Evolutionary conservation across 1,140 invertebrate genomes (phyloP), one percentile per base, ranked within the genome.

Genomic region (Pseudobourletiella spinata): DNA sequence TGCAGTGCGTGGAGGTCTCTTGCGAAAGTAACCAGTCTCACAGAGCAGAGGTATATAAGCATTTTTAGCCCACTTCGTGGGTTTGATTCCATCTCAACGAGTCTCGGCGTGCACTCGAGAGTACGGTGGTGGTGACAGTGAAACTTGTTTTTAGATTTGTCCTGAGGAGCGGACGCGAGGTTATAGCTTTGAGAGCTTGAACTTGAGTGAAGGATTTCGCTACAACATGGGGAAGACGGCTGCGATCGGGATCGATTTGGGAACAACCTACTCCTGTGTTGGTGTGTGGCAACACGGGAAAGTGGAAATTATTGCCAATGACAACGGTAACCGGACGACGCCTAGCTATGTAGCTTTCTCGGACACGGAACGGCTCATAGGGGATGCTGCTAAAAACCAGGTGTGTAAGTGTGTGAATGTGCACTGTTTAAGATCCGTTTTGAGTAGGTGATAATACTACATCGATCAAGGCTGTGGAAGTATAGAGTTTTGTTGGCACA

Each of bases 291-390:
- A 87, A 70, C 80, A 91, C 72, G 87, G 89, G 30, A 87, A 89
- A 72, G 89, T 93, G 6, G 89, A 93, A 73, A 93, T 94, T 68
- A 93, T 94, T 56, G 87, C 89, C 43, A 95, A 95, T 70, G 89
- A 93, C 70, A 89, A 93, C 75, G 91, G 91, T 35, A 92, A 94
- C 74, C 79, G 89, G 58, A 93, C 89, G n/a, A 93, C 90, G 20
- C 89, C 90, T 2, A 87, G 86, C 57, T 94, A 91, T 74, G 91
- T 95, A 16, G 91, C 90, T 2, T 95, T 95, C 75, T 91, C 85
- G 1, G 90, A 93, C 50, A 85, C 86, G 0, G 91, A 95, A 73
- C 77, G 91, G 26, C 76, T 95, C 11, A 87, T 94, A 63, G 91
- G 91, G 18, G 90, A 95, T 74, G 81, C 85, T 29, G 86, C 87